Base-by-base conservation (phyloP, 2,888 invertebrate genomes). In the Julus scanicus region DNA sequence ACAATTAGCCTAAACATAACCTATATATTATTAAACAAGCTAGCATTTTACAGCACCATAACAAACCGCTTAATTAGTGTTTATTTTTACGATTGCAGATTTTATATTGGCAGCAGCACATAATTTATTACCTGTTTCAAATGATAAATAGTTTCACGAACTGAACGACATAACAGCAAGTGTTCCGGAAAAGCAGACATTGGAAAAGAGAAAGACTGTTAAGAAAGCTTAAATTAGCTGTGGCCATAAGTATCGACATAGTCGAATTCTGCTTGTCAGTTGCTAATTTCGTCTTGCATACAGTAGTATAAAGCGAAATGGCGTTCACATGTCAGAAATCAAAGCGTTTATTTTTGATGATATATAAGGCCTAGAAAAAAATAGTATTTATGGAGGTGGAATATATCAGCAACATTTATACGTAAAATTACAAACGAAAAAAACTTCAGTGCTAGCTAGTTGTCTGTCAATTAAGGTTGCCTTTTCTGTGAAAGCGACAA, bases 391-490 rank as follows among this genome's bases (percentile, higher is more conserved):
- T 20, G 20, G 63, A 63, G 20, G 63, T 53, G 53, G 53, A 53
- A 53, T 63, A 20, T 20, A 63, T 63, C 20, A 63, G 63, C n/a
- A 63, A 63, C 63, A 63, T 63, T 63, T 63, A 63, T 63, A 20
- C 63, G 63, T 20, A 63, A 63, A 63, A 63, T 63, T 63, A 63
- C 63, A 20, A n/a, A 20, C 20, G 20, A 20, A 9, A 44, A 44
- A 0, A 63, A 63, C 63, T 63, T 63, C 4, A 17, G 63, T 20
- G 20, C 20, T 63, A 20, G 63, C 63, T n/a, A n/a, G n/a, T n/a
- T 63, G 63, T 63, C 63, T 63, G 63, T 63, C 63, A 63, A 63
- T 63, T 63, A 63, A 63, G 63, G 63, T 20, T 20, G 20, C 63
- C n/a, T n/a, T 63, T n/a, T 20, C n/a, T 8, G 8, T n/a, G 0